These are phyloP conservation scores for Tetragonisca angustula DNA, from an alignment of 2,888 invertebrate genomes.

Conservation along the genomic window DNA sequence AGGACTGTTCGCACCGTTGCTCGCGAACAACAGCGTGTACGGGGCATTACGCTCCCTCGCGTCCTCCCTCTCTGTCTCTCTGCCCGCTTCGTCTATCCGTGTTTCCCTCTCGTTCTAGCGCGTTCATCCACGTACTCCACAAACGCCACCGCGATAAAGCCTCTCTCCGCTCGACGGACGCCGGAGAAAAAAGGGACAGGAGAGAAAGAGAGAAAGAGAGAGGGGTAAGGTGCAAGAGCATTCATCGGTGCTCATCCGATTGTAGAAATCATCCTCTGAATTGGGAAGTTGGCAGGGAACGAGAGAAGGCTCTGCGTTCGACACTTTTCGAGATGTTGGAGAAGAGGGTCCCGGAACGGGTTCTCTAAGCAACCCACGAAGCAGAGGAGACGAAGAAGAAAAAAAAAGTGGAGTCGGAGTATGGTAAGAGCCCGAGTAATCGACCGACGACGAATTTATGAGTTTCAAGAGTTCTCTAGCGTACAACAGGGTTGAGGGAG, in stretches of 20 bases:
- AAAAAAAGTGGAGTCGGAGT: not conserved
- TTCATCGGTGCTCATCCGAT: constrained; percentile 53
- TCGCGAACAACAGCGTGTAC: no score
- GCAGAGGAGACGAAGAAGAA: not conserved
- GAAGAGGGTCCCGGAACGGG: constrained; percentile 1
- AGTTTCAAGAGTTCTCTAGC: constrained; percentile 18
- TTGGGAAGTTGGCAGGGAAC: constrained; percentile 14
- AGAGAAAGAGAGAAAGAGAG: not conserved
- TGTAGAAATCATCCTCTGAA: constrained; percentile 32
- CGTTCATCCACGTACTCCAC: constrained; percentile 53
- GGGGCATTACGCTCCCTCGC: no score
- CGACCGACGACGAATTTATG: constrained; percentile 45
- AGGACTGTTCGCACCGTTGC: no score
- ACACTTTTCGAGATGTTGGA: constrained; percentile 34
- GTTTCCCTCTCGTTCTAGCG: not conserved
- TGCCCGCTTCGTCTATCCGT: no score
- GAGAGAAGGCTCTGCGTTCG: constrained; percentile 23
- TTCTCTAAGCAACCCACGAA: not conserved
- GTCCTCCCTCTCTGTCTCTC: no score
- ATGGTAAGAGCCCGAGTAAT: constrained; percentile 24
- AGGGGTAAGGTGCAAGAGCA: not conserved
- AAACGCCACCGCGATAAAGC: constrained; percentile 57
- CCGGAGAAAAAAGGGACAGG: not conserved
- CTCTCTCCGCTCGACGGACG: constrained; percentile 14
- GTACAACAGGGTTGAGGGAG: not conserved